Conservation (phyloP, 2,888 invertebrate genomes). For the Cheilosia variabilis region DNA sequence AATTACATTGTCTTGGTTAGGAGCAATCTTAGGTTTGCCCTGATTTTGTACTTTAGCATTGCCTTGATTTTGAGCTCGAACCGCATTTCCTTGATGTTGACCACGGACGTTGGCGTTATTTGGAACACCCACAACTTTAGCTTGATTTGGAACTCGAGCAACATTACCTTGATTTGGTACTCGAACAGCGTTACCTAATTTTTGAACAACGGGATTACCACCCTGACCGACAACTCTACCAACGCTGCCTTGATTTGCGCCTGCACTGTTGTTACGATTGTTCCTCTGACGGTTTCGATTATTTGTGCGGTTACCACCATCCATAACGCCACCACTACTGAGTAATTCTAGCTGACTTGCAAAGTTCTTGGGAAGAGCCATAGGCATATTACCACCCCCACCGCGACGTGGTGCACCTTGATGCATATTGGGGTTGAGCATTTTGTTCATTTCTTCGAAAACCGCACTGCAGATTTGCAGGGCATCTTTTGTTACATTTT, state of each 20-base stretch:
- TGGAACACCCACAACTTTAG: neutral
- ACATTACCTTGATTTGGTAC: slow-evolving; percentile 7
- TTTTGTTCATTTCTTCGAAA: slow-evolving; percentile 68
- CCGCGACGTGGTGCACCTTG: slow-evolving; percentile 50
- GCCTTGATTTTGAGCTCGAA: slow-evolving; percentile 4
- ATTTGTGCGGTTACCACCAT: neutral
- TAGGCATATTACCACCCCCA: slow-evolving; percentile 47
- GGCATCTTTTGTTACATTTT: slow-evolving; percentile 63
- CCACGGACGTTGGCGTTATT: slow-evolving; percentile 18
- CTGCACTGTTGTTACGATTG: slow-evolving; percentile 47
- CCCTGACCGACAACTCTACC: neutral
- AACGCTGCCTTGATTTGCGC: neutral
- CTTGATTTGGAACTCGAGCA: slow-evolving; percentile 13
- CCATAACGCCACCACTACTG: slow-evolving; percentile 24
- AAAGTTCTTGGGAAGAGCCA: slow-evolving; percentile 45
- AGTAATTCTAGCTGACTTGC: slow-evolving; percentile 25
- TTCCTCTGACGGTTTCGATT: slow-evolving; percentile 43
- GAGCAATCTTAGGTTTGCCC: neutral
- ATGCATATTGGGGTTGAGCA: slow-evolving; percentile 48
- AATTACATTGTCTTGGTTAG: slow-evolving; percentile 3
- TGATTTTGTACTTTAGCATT: neutral
- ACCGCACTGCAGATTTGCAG: slow-evolving; percentile 70
- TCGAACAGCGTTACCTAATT: slow-evolving; percentile 5
- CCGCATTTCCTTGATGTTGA: neutral
- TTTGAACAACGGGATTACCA: neutral